Evolutionary conservation across 1,140 invertebrate genomes (phyloP).

Genomic region (Yoshiicerus persimilis): DNA sequence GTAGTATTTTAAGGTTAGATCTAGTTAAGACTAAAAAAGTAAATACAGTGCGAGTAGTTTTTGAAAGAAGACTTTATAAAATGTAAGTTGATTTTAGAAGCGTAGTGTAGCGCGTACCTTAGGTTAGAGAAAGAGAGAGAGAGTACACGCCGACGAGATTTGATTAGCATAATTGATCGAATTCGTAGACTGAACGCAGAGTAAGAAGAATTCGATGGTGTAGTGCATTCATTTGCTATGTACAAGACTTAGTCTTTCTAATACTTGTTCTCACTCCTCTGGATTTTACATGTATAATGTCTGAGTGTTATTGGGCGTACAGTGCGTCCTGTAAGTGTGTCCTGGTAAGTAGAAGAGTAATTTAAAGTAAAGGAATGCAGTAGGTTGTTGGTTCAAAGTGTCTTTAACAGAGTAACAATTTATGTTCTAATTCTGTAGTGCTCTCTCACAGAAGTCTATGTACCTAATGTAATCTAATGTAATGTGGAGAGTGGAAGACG

Average conservation of each 20-base stretch:
- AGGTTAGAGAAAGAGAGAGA: background rate
- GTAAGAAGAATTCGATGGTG: background rate
- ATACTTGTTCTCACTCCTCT: background rate
- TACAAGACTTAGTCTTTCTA: background rate
- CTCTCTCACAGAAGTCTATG: background rate
- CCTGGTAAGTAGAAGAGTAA: background rate
- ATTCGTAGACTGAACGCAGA: background rate
- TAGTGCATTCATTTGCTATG: no score
- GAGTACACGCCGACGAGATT: background rate
- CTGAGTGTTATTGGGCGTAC: no score
- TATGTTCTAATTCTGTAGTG: background rate
- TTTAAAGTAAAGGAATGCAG: background rate
- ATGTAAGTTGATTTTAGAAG: background rate
- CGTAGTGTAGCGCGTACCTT: background rate
- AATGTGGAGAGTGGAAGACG: background rate
- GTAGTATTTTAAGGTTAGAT: background rate
- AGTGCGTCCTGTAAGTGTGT: no score
- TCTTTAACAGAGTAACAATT: background rate
- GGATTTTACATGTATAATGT: background rate
- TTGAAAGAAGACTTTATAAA: background rate
- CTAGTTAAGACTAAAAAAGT: background rate
- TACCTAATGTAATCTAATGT: background rate
- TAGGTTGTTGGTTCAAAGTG: background rate
- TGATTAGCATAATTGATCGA: constrained; percentile 22
- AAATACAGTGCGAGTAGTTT: no score